Base-by-base conservation (phyloP, 2,113 vertebrate genomes). In the Telmatochromis sp. region DNA sequence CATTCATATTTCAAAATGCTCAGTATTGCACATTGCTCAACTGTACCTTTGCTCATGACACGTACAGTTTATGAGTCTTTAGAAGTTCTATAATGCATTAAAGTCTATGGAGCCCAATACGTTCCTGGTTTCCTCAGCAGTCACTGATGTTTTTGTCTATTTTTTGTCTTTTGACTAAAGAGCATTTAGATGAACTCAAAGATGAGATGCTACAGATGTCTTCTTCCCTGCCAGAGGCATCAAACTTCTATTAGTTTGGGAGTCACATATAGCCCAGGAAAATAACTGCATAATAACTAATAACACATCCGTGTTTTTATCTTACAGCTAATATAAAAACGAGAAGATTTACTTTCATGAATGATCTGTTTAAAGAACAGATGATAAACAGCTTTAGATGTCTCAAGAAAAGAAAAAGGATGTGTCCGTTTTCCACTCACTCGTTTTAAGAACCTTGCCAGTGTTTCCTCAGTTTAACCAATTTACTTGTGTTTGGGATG, bases 61-160 rank as follows among this genome's bases (percentile, higher is more conserved):
- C 70, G 88, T 88, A 91, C 89, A 90, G 84, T 85, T 85, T 17
- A 53, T 63, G 91, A 87, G 68, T 79, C 80, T 60, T 55, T 83
- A 85, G 86, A 82, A 90, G 83, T 75, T 73, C 80, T 86, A 68
- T 78, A 80, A 87, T 65, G 53, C 88, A 93, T 92, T 94, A 92
- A 93, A 91, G 92, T 92, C 91, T 90, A 60, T 85, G 86, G 90
- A 94, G 87, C 81, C 83, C 82, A 51, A 49, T 49, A 49, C 6
- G 7, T 45, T 78, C 42, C 26, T 28, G 8, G 42, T 49, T n/a
- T 68, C 21, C 31, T 35, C 60, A 9, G 4, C 58, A 37, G 53
- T 23, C 23, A 55, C 21, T 17, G 4, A 40, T 81, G 21, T 45
- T 42, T 58, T 45, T 57, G 40, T 75, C 15, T 37, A 3, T 58